These are phyloP conservation scores for Phalacrocorax aristotelis DNA, from an alignment of 2,113 vertebrate genomes.

Conservation along the genomic window DNA sequence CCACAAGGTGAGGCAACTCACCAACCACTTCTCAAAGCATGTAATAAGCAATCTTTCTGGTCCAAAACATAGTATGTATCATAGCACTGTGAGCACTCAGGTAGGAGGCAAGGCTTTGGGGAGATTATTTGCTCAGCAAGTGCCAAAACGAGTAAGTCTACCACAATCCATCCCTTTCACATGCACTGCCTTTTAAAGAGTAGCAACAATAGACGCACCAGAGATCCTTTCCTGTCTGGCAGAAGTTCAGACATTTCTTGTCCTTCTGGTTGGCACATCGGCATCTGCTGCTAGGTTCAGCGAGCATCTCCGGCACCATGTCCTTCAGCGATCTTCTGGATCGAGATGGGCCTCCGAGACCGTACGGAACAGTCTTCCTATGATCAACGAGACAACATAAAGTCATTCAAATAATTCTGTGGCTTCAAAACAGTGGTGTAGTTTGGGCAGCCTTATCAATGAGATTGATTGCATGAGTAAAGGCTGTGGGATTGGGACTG, in stretches of 20 bases:
- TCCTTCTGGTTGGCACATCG: conserved; percentile 79
- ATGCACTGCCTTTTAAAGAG: neutral
- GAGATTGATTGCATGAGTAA: neutral
- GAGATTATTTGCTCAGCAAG: neutral
- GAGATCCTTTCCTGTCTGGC: conserved; percentile 73
- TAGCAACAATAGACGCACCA: conserved; percentile 60
- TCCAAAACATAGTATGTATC: neutral
- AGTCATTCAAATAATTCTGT: neutral
- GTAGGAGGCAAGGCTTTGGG: neutral
- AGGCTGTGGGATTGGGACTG: neutral
- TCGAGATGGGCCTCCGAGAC: conserved; percentile 86
- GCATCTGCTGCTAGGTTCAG: conserved; percentile 75
- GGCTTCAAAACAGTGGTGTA: neutral
- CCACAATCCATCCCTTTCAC: conserved; percentile 2
- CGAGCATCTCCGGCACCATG: neutral
- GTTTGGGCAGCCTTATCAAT: neutral
- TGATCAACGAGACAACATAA: conserved; percentile 23
- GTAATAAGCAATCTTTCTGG: neutral
- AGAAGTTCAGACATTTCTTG: conserved; percentile 85
- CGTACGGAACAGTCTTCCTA: conserved; percentile 91
- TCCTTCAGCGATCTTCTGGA: conserved; percentile 80
- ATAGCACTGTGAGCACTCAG: neutral
- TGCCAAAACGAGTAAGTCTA: neutral
- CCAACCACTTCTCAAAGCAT: conserved; percentile 16
- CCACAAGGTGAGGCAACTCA: neutral